These are phyloP conservation scores for Acanthurus lineatus DNA, from an alignment of 2,797 vertebrate genomes.

Conservation along the genomic window DNA sequence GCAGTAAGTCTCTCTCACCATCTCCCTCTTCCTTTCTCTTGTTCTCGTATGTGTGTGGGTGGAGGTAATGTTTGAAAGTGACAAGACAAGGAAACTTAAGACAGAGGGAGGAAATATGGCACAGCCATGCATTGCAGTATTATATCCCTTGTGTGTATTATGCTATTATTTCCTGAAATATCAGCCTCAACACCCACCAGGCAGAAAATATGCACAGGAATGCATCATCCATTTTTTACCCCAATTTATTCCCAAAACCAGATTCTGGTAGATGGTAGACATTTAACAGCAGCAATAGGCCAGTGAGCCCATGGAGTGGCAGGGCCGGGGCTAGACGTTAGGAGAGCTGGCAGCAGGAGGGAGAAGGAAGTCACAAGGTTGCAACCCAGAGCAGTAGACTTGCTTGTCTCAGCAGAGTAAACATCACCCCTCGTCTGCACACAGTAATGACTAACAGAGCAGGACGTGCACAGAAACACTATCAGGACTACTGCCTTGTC, in stretches of 20 bases:
- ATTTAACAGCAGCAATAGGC: conserved; percentile 58
- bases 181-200: conserved; percentile 69
- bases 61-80: conserved; percentile 77
- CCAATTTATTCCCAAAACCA: conserved; percentile 44
- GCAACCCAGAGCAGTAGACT: conserved; percentile 86
- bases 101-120: conserved; percentile 68
- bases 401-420: conserved; percentile 89
- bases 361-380: conserved; percentile 86
- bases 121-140: conserved; percentile 66
- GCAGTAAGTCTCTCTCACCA: conserved; percentile 68
- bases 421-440: conserved; percentile 85
- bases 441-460: conserved; percentile 86
- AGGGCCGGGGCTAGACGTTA: conserved; percentile 73
- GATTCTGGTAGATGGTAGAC: conserved; percentile 47
- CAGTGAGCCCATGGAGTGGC: conserved; percentile 67
- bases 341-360: conserved; percentile 81
- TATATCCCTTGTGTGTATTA: conserved; percentile 71
- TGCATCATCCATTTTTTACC: conserved; percentile 38
- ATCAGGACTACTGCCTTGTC: conserved; percentile 77
- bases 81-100: conserved; percentile 75
- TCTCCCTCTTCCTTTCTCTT: conserved; percentile 44
- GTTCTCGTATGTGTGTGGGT: conserved; percentile 65
- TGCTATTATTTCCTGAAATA: conserved; percentile 77
- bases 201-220: conserved; percentile 53
- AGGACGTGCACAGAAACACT: conserved; percentile 83